These are phyloP conservation scores for Acrocephalus arundinaceus DNA, from an alignment of 2,113 vertebrate genomes.

Conservation along the genomic window DNA sequence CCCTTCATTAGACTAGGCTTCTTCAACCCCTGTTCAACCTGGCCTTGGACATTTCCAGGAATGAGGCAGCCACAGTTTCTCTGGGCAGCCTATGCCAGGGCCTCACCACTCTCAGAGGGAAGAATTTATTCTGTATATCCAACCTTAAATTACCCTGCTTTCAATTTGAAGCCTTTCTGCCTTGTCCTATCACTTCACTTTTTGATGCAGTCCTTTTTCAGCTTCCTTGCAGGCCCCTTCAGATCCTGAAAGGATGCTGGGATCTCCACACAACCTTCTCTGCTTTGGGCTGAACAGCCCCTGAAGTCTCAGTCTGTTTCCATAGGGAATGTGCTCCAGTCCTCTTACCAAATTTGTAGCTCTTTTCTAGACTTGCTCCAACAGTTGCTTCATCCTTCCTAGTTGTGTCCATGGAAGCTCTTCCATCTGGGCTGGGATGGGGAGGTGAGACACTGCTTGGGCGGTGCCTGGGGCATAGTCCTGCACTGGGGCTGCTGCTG, in stretches of 20 bases:
- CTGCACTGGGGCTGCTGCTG: background rate
- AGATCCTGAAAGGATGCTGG: background rate
- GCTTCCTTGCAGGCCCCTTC: background rate
- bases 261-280: background rate
- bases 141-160: background rate
- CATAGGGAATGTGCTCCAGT: background rate
- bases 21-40: background rate
- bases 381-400: background rate
- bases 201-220: background rate
- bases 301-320: background rate
- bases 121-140: background rate
- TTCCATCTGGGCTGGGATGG: background rate
- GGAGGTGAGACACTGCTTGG: background rate
- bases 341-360: background rate
- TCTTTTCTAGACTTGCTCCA: background rate
- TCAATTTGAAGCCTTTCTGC: background rate
- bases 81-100: background rate
- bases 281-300: background rate
- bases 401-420: background rate
- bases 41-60: background rate
- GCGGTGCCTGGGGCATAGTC: fast-evolving
- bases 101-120: background rate
- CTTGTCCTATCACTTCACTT: background rate
- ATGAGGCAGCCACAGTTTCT: background rate
- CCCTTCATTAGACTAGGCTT: background rate